Evolutionary conservation across 2,797 vertebrate species (phyloP), one percentile per base, ranked within the genome.

Genomic region (Fundulus diaphanus): DNA sequence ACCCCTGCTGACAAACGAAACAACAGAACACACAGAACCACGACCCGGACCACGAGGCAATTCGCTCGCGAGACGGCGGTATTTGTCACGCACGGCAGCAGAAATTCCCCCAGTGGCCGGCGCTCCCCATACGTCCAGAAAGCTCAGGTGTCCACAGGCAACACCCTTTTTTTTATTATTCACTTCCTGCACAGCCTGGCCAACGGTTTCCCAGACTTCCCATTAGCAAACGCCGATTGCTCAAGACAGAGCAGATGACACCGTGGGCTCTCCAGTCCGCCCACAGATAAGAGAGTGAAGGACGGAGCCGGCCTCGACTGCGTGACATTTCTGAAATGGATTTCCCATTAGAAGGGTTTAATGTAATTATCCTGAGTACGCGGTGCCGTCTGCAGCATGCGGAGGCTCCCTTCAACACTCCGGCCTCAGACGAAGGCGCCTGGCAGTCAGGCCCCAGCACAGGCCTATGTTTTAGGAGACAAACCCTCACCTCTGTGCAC

Each of bases 351-450:
- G 84, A 82, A 22, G 74, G 88, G 76, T 91, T 92, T 92, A 90
- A 94, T 94, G 93, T 88, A 93, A 95, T 94, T 93, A 93, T 77
- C 76, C 83, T 67, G 83, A 93, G 90, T 80, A 90, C 87, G 83
- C 76, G 73, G 85, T 79, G 82, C 78, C 78, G 87, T 74, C 80
- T 77, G 82, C 81, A 87, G 91, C 92, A 91, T 86, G 76, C 82
- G 37, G 0, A 73, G 74, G 33, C 77, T 70, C 24, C 35, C 51
- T 22, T n/a, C 33, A 68, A 89, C 86, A 86, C 85, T 76, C 70
- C 59, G 76, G 74, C 71, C 79, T 31, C 22, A 66, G 59, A 84
- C 31, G 70, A 78, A 72, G 73, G 56, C 20, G 63, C 73, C 81
- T 71, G 61, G 65, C 71, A 68, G 4, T 63, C 59, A 63, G 33